These are phyloP conservation scores for Sarcophaga bullata DNA, from an alignment of 1,140 invertebrate species.

Conservation along the genomic window DNA sequence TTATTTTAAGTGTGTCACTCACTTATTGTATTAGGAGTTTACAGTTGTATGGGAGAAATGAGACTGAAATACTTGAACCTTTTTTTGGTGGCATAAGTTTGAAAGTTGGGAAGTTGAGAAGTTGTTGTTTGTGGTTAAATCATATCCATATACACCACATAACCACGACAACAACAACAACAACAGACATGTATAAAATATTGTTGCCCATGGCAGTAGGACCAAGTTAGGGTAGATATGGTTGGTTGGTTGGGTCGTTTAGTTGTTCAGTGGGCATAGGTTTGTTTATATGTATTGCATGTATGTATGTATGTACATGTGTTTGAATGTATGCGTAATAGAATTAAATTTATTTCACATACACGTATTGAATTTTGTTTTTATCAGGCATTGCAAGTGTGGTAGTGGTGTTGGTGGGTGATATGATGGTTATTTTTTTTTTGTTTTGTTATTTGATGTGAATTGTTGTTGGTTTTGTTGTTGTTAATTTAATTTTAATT, in stretches of 20 bases:
- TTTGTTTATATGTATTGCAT: background rate
- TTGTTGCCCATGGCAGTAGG: constrained; percentile 33
- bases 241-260: background rate
- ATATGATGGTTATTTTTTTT: no score
- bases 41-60: constrained; percentile 18
- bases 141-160: background rate
- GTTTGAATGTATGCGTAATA: background rate
- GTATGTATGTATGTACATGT: background rate
- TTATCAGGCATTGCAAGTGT: no score
- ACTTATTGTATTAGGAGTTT: constrained; percentile 10
- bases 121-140: background rate
- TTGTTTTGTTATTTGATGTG: no score
- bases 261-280: no score
- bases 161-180: background rate
- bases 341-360: background rate
- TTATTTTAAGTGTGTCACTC: constrained; percentile 20
- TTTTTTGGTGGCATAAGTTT: constrained; percentile 17
- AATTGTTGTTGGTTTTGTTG: no score
- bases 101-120: constrained; percentile 1
- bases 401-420: no score
- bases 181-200: background rate
- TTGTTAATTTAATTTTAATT: no score
- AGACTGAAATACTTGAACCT: constrained; percentile 31
- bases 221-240: background rate
- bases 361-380: no score